Conservation (phyloP, 2,113 vertebrate genomes). For the Lipotes vexillifer region DNA sequence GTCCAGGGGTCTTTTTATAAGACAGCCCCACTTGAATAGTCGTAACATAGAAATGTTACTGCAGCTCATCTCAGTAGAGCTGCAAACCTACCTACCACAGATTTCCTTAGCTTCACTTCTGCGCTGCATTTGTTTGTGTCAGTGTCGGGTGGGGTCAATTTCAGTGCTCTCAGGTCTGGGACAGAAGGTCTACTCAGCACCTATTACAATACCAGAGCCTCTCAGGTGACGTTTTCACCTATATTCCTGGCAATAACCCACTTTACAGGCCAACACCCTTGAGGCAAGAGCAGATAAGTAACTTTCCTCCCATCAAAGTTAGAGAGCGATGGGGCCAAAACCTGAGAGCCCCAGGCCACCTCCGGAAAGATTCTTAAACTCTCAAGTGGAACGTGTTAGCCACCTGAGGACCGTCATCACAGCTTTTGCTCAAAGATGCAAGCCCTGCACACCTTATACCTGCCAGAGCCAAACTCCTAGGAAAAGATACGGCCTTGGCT, state of each 20-base stretch:
- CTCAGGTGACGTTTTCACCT: not conserved
- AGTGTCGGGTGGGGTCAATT: not conserved
- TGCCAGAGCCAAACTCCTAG: not conserved
- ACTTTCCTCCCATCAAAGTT: not conserved
- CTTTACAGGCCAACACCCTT: not conserved
- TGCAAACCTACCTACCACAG: not conserved
- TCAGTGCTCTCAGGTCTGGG: not conserved
- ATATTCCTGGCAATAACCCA: not conserved
- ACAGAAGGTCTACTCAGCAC: not conserved
- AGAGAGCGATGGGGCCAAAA: not conserved
- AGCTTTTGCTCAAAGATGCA: not conserved
- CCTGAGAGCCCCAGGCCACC: rapidly evolving
- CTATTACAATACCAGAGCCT: rapidly evolving
- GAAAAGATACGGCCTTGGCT: not conserved
- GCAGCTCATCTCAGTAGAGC: not conserved
- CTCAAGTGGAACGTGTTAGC: rapidly evolving
- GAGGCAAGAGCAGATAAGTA: not conserved
- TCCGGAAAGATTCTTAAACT: not conserved
- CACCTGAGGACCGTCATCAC: not conserved
- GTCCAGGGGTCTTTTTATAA: not conserved
- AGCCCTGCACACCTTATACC: not conserved
- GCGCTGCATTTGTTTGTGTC: not conserved
- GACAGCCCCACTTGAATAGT: not conserved
- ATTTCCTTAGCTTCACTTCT: not conserved
- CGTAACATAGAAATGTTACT: too few relatives aligned